phyloP scores from a whole-genome alignment of 2,113 vertebrate genomes.

The Picathartes gymnocephalus region DNA sequence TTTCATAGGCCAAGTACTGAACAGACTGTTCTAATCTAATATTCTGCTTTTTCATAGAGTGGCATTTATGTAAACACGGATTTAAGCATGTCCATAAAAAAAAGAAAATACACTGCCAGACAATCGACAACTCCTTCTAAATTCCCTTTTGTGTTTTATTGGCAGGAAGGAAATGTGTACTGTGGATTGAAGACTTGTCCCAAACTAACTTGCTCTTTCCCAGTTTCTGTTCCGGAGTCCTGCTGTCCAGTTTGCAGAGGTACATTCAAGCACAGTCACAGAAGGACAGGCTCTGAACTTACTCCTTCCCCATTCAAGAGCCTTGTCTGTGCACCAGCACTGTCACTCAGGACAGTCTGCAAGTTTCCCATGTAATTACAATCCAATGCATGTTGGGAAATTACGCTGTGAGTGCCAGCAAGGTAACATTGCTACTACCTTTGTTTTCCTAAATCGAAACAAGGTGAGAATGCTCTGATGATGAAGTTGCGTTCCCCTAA shows the following conservation, averaged over 20 bases:
- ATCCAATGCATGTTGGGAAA: not conserved
- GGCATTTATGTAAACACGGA: not conserved
- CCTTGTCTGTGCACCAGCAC: not conserved
- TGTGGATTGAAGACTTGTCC: conserved; percentile 81
- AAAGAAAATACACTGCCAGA: not conserved
- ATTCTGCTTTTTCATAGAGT: not conserved
- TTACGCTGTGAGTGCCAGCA: not conserved
- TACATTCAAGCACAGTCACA: not conserved
- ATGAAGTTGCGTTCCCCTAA: not conserved
- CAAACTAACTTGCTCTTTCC: conserved; percentile 74
- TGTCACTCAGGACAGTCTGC: not conserved
- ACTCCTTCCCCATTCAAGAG: not conserved
- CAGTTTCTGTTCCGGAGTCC: conserved; percentile 73
- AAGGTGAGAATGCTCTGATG: not conserved
- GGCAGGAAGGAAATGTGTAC: conserved; percentile 80
- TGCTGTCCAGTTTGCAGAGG: conserved; percentile 80
- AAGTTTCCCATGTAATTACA: not conserved
- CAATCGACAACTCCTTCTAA: not conserved
- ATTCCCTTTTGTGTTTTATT: conserved; percentile 28
- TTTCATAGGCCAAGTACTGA: not conserved
- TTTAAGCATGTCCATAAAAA: not conserved
- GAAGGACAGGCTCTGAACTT: not conserved
- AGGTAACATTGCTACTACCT: not conserved
- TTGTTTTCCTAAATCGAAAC: not conserved
- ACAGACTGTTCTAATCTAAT: not conserved